Percentiles rank a stretch among this genome's conserved stretches.
Conservation (phyloP, 2,888 invertebrate genomes). For the Tenthredo scrophulariae region DNA sequence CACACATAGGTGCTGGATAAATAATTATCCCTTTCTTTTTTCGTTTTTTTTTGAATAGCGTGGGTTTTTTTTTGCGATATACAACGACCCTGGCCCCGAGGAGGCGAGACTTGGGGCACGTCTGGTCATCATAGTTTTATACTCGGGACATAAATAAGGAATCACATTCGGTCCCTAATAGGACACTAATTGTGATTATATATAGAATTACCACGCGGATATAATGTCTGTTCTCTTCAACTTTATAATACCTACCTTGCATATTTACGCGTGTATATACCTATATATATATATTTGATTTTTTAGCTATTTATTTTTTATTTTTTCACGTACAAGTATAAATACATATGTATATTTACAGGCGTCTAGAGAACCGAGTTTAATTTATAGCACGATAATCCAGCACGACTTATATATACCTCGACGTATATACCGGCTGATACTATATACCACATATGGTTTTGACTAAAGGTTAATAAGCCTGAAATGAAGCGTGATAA, state of each 20-base stretch:
- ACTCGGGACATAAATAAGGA: constrained; percentile 63
- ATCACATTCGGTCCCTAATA: constrained; percentile 63
- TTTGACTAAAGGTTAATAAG: neutral
- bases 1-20: neutral
- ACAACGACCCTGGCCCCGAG: neutral
- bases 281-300: neutral
- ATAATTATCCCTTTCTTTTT: neutral
- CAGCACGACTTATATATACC: neutral
- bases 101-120: neutral
- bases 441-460: neutral
- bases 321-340: no score
- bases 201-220: constrained; percentile 63
- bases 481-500: neutral
- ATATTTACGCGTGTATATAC: constrained; percentile 48
- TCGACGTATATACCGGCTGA: neutral
- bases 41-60: neutral
- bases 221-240: constrained; percentile 57
- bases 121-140: constrained; percentile 5
- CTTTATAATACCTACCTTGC: constrained; percentile 66
- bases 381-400: constrained; percentile 7
- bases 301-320: no score
- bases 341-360: neutral
- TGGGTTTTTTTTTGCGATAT: neutral
- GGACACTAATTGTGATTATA: constrained; percentile 69
- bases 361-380: neutral